A percentile compares a stretch with the other conserved stretches of the same genome.
phyloP scores from a whole-genome alignment of 2,888 invertebrate genomes.

The Drosophila neutralis region DNA sequence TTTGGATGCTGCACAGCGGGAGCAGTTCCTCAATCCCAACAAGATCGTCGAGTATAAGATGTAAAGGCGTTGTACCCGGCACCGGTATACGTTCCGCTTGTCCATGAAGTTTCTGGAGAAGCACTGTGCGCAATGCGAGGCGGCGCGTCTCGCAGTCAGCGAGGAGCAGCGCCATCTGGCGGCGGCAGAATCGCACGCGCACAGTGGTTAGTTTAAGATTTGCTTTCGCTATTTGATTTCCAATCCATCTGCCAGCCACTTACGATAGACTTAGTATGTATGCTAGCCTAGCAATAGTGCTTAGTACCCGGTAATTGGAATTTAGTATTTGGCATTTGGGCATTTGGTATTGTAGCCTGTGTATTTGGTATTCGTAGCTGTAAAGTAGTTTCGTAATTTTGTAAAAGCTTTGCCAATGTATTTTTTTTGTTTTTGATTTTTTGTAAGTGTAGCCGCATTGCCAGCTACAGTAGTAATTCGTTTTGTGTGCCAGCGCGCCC shows the following conservation, averaged over 20 bases:
- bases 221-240: slow-evolving; percentile 46
- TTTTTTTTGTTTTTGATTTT: slow-evolving; percentile 2
- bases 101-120: slow-evolving; percentile 83
- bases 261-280: slow-evolving; percentile 26
- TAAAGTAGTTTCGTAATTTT: slow-evolving; percentile 78
- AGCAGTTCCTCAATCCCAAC: slow-evolving; percentile 85
- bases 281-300: slow-evolving; percentile 14
- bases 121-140: slow-evolving; percentile 82
- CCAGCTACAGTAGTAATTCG: slow-evolving; percentile 58
- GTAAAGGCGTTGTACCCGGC: slow-evolving; percentile 85
- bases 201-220: slow-evolving; percentile 74
- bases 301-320: slow-evolving; percentile 33
- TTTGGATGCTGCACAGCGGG: slow-evolving; percentile 84
- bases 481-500: slow-evolving; percentile 31
- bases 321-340: slow-evolving; percentile 14
- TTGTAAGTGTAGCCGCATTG: slow-evolving; percentile 35
- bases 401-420: slow-evolving; percentile 70
- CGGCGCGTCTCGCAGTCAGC: slow-evolving; percentile 61
- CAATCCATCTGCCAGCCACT: slow-evolving; percentile 29
- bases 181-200: slow-evolving; percentile 49
- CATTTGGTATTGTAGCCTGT: slow-evolving; percentile 32
- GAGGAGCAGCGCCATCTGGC: slow-evolving; percentile 69
- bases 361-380: slow-evolving; percentile 62
- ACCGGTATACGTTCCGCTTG: slow-evolving; percentile 84
- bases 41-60: slow-evolving; percentile 85